Evolutionary conservation across 2,113 vertebrate genomes (phyloP), one percentile per base, ranked within the genome.

Genomic region (Gambusia holbrooki): DNA sequence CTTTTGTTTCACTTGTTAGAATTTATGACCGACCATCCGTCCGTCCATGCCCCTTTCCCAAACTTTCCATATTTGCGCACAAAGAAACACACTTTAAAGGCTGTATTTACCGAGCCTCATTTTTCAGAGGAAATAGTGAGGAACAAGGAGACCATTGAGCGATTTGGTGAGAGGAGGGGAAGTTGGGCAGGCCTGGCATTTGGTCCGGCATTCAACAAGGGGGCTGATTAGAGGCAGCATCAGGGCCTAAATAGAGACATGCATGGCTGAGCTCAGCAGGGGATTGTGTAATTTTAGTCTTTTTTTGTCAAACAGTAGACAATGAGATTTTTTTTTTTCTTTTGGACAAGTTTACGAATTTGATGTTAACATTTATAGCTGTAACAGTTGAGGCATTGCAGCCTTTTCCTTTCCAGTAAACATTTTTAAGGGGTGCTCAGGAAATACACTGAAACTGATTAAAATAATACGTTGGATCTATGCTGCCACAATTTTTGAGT

Each of bases 131-230:
- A 85, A 77, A 30, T 86, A 65, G 77, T 78, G 89, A 30, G 14
- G 65, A 93, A 94, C 94, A 93, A 94, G 86, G 78, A 80, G 60
- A n/a, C 72, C 85, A 93, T 93, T 94, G 89, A 93, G 82, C 22
- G 12, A 25, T 27, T 75, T 32, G 62, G 74, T 40, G 33, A 79
- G 79, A 82, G 87, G 88, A 74, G 87, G 85, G 79, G 87, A 32
- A 37, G 64, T 63, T 40, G 72, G 78, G 75, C 68, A 40, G 28
- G 51, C n/a, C 86, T 82, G 89, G 86, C 80, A 91, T 83, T 86
- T 58, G 32, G 66, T 63, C 69, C 79, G 83, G 70, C 82, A 84
- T 89, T 88, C 71, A 82, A 86, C 78, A 72, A 81, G 42, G 81
- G 42, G 75, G 74, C 69, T 88, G 83, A 90, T 91, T 76, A 91